Percentiles rank a stretch among this genome's conserved stretches.
These are phyloP conservation scores for Macrocentrus cingulum DNA, from an alignment of 1,140 invertebrate genomes.

Conservation along the genomic window DNA sequence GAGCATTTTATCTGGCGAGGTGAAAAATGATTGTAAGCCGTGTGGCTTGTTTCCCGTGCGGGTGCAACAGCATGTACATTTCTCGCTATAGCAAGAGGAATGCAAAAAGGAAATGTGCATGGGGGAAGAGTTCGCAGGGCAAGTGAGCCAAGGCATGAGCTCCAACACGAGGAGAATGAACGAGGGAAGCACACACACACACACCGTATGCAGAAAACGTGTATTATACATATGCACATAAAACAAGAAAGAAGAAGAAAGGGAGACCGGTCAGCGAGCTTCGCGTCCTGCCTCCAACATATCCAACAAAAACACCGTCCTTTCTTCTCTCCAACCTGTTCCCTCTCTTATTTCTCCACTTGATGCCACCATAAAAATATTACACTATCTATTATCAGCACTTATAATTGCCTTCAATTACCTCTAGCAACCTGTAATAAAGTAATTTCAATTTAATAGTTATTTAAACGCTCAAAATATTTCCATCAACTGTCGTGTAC, in stretches of 20 bases:
- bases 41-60: neutral
- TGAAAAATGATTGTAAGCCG: constrained; percentile 1
- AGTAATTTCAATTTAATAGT: neutral
- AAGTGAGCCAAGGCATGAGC: neutral
- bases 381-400: neutral
- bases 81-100: constrained; percentile 2
- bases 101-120: constrained; percentile 14
- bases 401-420: neutral
- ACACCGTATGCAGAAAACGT: neutral
- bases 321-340: neutral
- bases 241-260: neutral
- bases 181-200: neutral
- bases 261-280: constrained; percentile 9
- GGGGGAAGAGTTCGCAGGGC: constrained; percentile 7
- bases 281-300: neutral
- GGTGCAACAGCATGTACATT: neutral
- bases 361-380: neutral
- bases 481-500: too few species aligned
- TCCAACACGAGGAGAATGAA: constrained; percentile 3
- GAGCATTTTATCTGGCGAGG: too few species aligned
- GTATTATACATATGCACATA: neutral
- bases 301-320: neutral
- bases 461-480: neutral
- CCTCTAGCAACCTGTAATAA: neutral
- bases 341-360: neutral